Evolutionary conservation across 2,113 vertebrate genomes (phyloP).

Genomic region (Recurvirostra avosetta): DNA sequence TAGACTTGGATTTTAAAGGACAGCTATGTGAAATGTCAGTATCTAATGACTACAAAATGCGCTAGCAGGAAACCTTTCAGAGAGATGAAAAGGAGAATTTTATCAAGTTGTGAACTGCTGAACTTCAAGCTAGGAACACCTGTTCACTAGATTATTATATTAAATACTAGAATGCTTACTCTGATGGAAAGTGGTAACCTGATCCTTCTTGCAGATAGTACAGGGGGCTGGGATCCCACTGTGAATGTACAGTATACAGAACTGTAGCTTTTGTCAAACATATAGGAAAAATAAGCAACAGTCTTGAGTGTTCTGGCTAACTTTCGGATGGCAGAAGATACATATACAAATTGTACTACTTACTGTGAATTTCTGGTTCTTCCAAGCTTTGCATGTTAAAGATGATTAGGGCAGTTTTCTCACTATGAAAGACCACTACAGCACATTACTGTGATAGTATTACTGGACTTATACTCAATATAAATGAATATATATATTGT

Average conservation of each 20-base stretch:
- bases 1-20: conserved; percentile 98
- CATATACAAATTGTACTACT: conserved; percentile 55
- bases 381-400: conserved; percentile 77
- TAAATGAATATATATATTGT: conserved; percentile 40
- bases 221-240: conserved; percentile 34
- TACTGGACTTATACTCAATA: conserved; percentile 54
- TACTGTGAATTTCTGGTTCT: conserved; percentile 71
- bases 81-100: conserved; percentile 11
- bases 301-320: conserved; percentile 27
- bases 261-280: conserved; percentile 41
- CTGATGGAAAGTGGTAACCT: conserved; percentile 42
- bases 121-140: conserved; percentile 58
- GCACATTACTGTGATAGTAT: conserved; percentile 66
- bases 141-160: conserved; percentile 55
- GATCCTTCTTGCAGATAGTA: conserved; percentile 6
- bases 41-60: conserved; percentile 98
- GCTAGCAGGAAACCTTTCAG: conserved; percentile 72
- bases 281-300: conserved; percentile 29
- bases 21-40: conserved; percentile 95
- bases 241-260: conserved; percentile 63
- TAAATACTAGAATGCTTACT: conserved; percentile 45
- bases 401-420: conserved; percentile 67
- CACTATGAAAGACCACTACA: conserved; percentile 63
- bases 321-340: conserved; percentile 42
- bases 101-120: conserved; percentile 52